phyloP scores from a whole-genome alignment of 2,113 vertebrate species.

The Sciurus niger region DNA sequence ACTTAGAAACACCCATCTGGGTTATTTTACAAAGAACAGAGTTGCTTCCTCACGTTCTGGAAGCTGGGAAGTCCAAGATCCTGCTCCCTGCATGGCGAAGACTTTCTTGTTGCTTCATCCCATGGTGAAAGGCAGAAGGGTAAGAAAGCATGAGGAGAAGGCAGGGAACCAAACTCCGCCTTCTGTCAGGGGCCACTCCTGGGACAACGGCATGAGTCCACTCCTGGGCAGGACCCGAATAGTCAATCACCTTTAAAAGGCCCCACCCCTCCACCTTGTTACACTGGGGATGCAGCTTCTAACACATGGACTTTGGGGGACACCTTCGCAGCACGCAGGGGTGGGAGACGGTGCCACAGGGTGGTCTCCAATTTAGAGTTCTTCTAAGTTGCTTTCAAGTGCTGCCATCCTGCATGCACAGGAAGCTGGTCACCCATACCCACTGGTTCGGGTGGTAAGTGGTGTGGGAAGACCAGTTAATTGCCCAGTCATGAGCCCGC shows the following conservation, averaged over 20 bases:
- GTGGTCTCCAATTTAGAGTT: background rate
- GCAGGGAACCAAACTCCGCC: background rate
- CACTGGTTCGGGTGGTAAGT: too few species aligned
- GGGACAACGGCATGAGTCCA: background rate
- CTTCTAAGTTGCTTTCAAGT: background rate
- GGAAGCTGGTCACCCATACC: background rate
- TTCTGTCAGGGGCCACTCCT: background rate
- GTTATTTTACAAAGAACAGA: background rate
- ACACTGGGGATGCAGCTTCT: background rate
- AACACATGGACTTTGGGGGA: background rate
- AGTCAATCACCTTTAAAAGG: too few species aligned
- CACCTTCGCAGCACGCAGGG: background rate
- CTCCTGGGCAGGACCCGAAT: background rate
- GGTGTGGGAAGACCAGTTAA: background rate
- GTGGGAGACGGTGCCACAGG: background rate
- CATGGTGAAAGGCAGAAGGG: background rate
- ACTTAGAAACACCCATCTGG: background rate
- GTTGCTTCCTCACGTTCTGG: background rate
- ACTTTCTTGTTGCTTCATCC: background rate
- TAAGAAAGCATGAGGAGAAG: background rate
- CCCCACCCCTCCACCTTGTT: background rate
- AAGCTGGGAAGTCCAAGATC: too few species aligned
- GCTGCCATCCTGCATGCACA: background rate
- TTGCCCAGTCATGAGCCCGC: background rate
- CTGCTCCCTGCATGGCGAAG: background rate